Conservation (phyloP, 2,797 vertebrate species). For the Emys orbicularis region DNA sequence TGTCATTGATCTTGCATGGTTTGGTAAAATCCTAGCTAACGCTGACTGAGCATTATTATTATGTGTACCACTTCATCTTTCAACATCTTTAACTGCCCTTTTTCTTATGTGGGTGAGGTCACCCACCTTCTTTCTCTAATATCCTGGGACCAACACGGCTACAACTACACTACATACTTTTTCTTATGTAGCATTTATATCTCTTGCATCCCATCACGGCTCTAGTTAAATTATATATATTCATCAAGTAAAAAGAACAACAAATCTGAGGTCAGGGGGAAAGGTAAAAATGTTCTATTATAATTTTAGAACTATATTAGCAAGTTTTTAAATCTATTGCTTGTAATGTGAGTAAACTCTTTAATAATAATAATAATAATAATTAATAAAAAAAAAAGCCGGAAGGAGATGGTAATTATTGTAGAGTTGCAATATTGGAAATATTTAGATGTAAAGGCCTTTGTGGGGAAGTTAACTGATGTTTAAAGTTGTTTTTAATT, state of each 20-base stretch:
- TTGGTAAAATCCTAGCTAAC: background rate
- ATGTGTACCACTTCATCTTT: background rate
- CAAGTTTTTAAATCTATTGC: background rate
- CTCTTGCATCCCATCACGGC: background rate
- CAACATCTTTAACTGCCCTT: background rate
- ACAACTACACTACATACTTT: background rate
- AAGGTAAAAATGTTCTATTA: background rate
- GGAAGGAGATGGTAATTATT: background rate
- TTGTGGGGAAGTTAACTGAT: background rate
- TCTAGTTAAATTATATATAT: background rate
- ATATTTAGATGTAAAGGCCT: background rate
- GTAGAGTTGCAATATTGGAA: background rate
- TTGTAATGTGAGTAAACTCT: background rate
- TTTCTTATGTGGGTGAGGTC: background rate
- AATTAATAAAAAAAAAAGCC: background rate
- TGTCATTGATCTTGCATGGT: background rate
- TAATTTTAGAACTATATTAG: background rate
- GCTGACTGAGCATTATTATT: background rate
- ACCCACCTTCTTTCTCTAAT: too few species aligned
- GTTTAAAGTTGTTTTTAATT: background rate
- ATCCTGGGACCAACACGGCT: background rate
- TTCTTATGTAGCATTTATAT: fast-evolving
- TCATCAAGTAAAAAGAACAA: background rate
- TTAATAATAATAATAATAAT: too few species aligned
- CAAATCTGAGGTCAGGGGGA: background rate